Evolutionary conservation across 2,113 vertebrate genomes (phyloP), one percentile per base, ranked within the genome.

Genomic region (Pipra filicauda): DNA sequence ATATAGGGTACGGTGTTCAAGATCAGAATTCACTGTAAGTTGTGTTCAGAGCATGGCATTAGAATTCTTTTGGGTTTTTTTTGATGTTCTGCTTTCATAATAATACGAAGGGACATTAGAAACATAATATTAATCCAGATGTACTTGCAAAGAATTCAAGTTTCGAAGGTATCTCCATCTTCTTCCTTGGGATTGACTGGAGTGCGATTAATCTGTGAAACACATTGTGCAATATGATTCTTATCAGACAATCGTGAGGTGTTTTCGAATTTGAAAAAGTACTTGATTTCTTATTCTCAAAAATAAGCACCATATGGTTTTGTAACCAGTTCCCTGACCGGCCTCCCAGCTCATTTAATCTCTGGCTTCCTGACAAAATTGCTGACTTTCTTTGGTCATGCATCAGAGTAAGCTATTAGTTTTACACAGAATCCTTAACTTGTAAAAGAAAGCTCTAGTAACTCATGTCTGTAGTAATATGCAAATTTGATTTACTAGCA

Each of bases 251-350:
- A 91, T 67, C 39, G 89, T 96, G 67, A 89, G 91, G 95, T 90
- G 90, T 95, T 97, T 97, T 92, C 7, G 13, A 93, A 97, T 80
- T 90, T 96, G 87, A 85, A 90, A 88, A 89, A 91, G 95, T 57
- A 93, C 75, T 97, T 97, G 89, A 78, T 75, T 97, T 82, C 72
- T 96, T 96, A 95, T 69, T 96, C 90, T 97, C 79, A 88, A 97
- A 97, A 97, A 97, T 97, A 97, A 96, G 93, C 89, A 87, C 90
- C 97, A 96, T 97, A 96, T 97, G 96, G 93, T 93, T 93, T 88
- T 96, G 92, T 92, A 95, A 84, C 84, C 88, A 82, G 92, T 78
- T 95, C 83, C 66, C 92, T 95, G 65, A 89, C 74, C 79, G 94
- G 91, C 92, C 95, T 96, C 97, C 70, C 83, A 93, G 84, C 85